These are phyloP conservation scores for Vanessa cardui DNA, from an alignment of 2,888 invertebrate species.

Conservation along the genomic window DNA sequence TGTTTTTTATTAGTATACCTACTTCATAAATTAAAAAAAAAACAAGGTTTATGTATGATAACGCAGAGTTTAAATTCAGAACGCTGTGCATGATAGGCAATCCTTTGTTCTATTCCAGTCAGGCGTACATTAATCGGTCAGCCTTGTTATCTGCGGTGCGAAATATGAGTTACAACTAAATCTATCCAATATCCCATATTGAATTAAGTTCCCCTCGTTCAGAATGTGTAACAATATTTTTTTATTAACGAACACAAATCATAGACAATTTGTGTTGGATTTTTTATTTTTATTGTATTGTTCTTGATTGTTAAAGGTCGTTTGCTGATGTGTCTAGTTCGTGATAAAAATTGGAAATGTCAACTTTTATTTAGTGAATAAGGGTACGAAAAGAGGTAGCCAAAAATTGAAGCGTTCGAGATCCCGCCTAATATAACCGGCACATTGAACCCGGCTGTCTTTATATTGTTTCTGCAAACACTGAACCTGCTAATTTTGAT, in stretches of 20 bases:
- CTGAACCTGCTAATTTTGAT: too few species aligned
- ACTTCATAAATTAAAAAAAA: neutral
- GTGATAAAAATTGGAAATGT: neutral
- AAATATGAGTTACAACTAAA: slow-evolving; percentile 9
- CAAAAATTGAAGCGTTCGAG: too few species aligned
- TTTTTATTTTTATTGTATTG: neutral
- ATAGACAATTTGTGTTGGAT: neutral
- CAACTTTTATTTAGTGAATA: neutral
- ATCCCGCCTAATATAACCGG: too few species aligned
- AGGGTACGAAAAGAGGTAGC: too few species aligned
- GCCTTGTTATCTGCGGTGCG: slow-evolving; percentile 20
- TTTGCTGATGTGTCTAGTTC: neutral
- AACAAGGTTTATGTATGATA: neutral
- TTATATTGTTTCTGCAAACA: too few species aligned
- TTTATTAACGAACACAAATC: neutral
- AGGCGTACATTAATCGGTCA: slow-evolving; percentile 30
- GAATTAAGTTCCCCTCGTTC: too few species aligned
- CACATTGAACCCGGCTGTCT: too few species aligned
- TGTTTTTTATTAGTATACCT: too few species aligned
- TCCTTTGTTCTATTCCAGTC: slow-evolving; percentile 30
- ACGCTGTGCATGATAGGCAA: slow-evolving; percentile 10
- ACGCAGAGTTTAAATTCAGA: slow-evolving; percentile 5
- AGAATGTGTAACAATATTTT: too few species aligned
- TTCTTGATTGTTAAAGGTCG: neutral
- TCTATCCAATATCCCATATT: neutral